A percentile compares a stretch with the other conserved stretches of the same genome.
These are phyloP conservation scores for Furcula furcula DNA, from an alignment of 2,888 invertebrate species.

Conservation along the genomic window DNA sequence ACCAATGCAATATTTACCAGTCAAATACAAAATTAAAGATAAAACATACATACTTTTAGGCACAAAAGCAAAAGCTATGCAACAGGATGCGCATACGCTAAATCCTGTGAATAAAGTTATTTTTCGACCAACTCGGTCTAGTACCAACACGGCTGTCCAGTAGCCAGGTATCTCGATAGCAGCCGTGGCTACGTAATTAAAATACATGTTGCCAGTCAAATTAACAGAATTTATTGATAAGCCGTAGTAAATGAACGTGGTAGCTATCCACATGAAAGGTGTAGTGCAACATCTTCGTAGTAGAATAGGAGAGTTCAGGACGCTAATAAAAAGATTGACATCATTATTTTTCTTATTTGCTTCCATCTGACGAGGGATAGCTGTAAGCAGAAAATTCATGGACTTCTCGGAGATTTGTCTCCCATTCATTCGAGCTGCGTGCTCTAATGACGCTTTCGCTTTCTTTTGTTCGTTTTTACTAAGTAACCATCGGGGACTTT, in stretches of 20 bases:
- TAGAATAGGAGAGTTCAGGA: constrained; percentile 78
- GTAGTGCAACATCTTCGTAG: constrained; percentile 84
- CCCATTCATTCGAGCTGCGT: constrained; percentile 83
- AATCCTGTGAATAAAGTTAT: constrained; percentile 60
- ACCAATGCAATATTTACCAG: constrained; percentile 85
- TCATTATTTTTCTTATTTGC: constrained; percentile 26
- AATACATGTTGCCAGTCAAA: constrained; percentile 87
- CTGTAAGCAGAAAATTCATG: constrained; percentile 56
- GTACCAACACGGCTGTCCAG: constrained; percentile 82
- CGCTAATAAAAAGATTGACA: constrained; percentile 52
- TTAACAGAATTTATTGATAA: constrained; percentile 88
- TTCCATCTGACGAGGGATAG: constrained; percentile 46
- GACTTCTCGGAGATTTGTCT: constrained; percentile 71
- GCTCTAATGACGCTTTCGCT: constrained; percentile 82
- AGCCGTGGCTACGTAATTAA: constrained; percentile 86
- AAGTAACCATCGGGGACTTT: constrained; percentile 89
- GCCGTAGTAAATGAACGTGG: constrained; percentile 90
- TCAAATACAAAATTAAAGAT: constrained; percentile 73
- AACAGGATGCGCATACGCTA: constrained; percentile 72
- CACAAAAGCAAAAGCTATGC: constrained; percentile 76
- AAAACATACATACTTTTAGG: constrained; percentile 51
- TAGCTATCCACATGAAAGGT: constrained; percentile 90
- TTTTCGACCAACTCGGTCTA: constrained; percentile 83
- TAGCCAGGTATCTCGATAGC: constrained; percentile 88
- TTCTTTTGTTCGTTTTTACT: constrained; percentile 84